A percentile compares a stretch with the other conserved stretches of the same genome.
Evolutionary conservation across 2,797 vertebrate genomes (phyloP).

Genomic region (Arrhamphus sclerolepis): DNA sequence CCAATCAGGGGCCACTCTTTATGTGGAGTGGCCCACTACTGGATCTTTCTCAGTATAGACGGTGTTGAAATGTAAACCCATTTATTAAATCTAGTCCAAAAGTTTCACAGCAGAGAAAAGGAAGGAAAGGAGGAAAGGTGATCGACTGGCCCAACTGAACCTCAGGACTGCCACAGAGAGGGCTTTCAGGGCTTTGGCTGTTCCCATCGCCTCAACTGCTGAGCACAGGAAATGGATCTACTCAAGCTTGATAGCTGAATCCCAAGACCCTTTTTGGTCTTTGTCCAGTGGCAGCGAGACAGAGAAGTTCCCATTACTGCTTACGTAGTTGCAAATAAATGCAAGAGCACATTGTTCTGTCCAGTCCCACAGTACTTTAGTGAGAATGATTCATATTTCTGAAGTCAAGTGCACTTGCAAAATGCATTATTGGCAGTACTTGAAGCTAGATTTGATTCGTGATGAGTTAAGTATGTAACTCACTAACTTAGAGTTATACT

Average conservation of each 20-base stretch:
- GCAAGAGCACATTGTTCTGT: constrained; percentile 40
- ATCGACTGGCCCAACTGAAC: constrained; percentile 63
- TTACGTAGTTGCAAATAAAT: constrained; percentile 35
- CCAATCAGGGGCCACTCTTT: constrained; percentile 56
- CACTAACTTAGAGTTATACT: too few species aligned
- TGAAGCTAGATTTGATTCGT: too few species aligned
- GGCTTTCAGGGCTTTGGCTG: constrained; percentile 67
- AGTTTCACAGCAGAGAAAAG: constrained; percentile 33
- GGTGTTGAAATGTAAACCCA: constrained; percentile 71
- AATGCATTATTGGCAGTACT: too few species aligned
- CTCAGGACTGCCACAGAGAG: constrained; percentile 62
- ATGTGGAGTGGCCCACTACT: constrained; percentile 55
- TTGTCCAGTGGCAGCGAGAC: constrained; percentile 37
- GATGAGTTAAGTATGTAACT: too few species aligned
- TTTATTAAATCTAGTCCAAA: constrained; percentile 59
- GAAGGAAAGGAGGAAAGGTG: constrained; percentile 56
- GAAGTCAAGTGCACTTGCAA: constrained; percentile 5
- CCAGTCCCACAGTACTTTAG: constrained; percentile 28
- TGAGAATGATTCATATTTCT: not conserved
- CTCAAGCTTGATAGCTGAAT: constrained; percentile 39
- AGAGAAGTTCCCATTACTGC: constrained; percentile 39
- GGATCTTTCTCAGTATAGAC: constrained; percentile 66
- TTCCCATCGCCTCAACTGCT: constrained; percentile 66
- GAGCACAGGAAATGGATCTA: constrained; percentile 65
- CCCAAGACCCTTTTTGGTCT: constrained; percentile 43